These are phyloP conservation scores for Serinus canaria DNA, from an alignment of 2,113 vertebrate genomes.

Conservation along the genomic window DNA sequence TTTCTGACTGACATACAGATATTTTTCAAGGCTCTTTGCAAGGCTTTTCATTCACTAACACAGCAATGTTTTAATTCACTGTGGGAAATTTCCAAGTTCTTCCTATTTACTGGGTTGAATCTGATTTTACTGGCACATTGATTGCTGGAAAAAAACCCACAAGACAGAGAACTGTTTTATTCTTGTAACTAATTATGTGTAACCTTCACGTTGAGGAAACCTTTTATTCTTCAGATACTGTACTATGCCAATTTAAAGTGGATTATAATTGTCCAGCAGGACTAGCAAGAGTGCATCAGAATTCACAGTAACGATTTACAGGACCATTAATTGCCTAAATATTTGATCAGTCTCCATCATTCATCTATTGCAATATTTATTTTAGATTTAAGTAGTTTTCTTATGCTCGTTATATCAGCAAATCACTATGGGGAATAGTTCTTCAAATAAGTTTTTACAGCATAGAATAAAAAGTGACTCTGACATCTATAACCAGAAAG, in stretches of 20 bases:
- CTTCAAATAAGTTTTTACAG: conserved; percentile 14
- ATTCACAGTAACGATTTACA: conserved; percentile 32
- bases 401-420: conserved; percentile 11
- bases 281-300: conserved; percentile 25
- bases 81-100: background rate
- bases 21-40: background rate
- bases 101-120: background rate
- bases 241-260: background rate
- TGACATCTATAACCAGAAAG: background rate
- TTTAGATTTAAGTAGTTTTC: conserved; percentile 31
- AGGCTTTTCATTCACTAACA: background rate
- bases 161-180: background rate
- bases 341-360: conserved; percentile 33
- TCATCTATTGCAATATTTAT: conserved; percentile 51
- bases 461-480: background rate
- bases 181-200: background rate
- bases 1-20: background rate
- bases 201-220: background rate
- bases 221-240: background rate
- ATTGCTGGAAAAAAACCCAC: background rate
- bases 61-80: background rate
- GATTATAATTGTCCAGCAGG: conserved; percentile 18
- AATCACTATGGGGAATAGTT: background rate
- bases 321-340: conserved; percentile 48
- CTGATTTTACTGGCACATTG: background rate